These are phyloP conservation scores for Stenchaetothrips biformis DNA, from an alignment of 2,888 invertebrate genomes.

Conservation along the genomic window DNA sequence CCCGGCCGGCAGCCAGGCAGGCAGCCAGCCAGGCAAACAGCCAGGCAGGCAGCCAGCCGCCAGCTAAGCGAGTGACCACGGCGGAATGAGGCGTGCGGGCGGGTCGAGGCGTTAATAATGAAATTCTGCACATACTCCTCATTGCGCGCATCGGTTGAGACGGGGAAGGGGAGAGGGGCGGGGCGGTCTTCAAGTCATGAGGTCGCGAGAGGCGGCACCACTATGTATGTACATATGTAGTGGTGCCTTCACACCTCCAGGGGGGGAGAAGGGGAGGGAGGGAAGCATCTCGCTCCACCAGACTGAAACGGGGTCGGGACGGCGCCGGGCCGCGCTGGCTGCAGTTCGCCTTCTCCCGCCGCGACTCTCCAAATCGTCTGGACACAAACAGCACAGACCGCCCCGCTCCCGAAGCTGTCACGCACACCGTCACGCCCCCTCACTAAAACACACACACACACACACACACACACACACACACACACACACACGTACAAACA, in stretches of 20 bases:
- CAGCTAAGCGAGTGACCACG: neutral
- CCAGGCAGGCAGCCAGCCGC: neutral
- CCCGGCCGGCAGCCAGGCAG: neutral
- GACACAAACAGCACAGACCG: too few relatives aligned
- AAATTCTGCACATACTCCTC: slow-evolving; percentile 18
- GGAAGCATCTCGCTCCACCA: neutral
- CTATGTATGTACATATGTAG: too few relatives aligned
- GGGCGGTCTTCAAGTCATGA: neutral
- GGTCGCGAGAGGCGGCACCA: too few relatives aligned
- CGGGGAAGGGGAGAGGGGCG: neutral
- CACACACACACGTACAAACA: too few relatives aligned
- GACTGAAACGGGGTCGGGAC: neutral
- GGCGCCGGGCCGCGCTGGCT: neutral
- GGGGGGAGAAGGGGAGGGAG: neutral
- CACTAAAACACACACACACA: too few relatives aligned
- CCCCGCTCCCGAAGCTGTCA: too few relatives aligned
- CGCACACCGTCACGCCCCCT: too few relatives aligned
- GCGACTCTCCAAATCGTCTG: too few relatives aligned
- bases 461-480: too few relatives aligned
- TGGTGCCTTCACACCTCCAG: neutral
- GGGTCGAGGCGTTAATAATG: neutral
- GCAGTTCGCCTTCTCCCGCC: neutral
- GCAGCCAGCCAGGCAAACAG: neutral
- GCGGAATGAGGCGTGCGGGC: too few relatives aligned
- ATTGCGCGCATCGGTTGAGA: slow-evolving; percentile 8